Conservation (phyloP, 1,140 invertebrate species). For the Drosophila pallidifrons region DNA sequence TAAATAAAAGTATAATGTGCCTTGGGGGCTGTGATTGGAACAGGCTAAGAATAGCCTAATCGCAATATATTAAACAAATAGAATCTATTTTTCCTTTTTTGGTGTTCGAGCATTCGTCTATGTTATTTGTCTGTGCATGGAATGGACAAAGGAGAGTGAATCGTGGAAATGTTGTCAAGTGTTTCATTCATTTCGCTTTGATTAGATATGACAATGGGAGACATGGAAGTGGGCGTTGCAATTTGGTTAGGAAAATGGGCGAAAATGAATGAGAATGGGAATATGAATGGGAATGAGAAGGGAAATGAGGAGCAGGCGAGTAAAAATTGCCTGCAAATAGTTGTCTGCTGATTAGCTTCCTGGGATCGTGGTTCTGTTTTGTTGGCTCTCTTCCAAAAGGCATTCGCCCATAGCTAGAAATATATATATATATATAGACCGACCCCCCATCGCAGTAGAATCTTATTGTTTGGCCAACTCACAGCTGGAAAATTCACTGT, state of each 20-base stretch:
- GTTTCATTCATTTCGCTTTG: conserved; percentile 44
- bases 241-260: conserved; percentile 41
- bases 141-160: conserved; percentile 34
- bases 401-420: background rate
- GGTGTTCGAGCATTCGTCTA: conserved; percentile 33
- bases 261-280: background rate
- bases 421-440: background rate
- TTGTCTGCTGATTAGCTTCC: conserved; percentile 29
- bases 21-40: conserved; percentile 6
- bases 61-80: conserved; percentile 63
- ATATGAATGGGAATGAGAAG: background rate
- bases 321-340: conserved; percentile 20
- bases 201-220: conserved; percentile 37
- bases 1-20: conserved; percentile 44
- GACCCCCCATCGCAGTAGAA: conserved; percentile 42
- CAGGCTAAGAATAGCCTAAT: conserved; percentile 15
- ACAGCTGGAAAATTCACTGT: background rate
- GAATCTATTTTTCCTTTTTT: conserved; percentile 9
- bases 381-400: conserved; percentile 13
- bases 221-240: conserved; percentile 14
- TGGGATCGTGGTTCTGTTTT: background rate
- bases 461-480: conserved; percentile 56
- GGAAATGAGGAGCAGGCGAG: background rate
- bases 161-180: conserved; percentile 35
- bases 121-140: conserved; percentile 38